A percentile compares a stretch with the other conserved stretches of the same genome.
These are phyloP conservation scores for Rhynchonycteris naso DNA, from an alignment of 2,797 vertebrate species.

Conservation along the genomic window DNA sequence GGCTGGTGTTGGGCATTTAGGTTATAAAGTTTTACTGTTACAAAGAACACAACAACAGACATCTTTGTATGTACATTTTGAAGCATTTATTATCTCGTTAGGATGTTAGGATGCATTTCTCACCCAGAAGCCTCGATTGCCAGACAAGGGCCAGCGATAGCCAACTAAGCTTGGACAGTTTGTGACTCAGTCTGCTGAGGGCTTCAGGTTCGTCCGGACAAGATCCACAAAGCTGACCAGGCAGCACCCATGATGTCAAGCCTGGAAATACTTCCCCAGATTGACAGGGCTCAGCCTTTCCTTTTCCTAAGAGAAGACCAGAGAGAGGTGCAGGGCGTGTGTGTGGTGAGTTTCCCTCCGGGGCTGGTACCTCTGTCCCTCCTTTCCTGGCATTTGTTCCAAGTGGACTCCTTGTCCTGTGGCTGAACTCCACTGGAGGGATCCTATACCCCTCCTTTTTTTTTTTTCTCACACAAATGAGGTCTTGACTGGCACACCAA, in stretches of 20 bases:
- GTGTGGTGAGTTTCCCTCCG: accelerated
- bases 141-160: background rate
- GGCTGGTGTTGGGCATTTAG: background rate
- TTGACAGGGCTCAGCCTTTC: background rate
- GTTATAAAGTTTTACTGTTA: background rate
- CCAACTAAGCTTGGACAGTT: background rate
- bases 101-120: background rate
- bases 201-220: background rate
- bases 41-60: background rate
- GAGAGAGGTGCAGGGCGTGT: accelerated
- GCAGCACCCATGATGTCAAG: background rate
- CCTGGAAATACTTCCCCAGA: background rate
- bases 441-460: too few species aligned
- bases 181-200: background rate
- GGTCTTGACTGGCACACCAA: background rate
- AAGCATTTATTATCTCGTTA: background rate
- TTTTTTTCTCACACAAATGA: background rate
- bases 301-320: background rate
- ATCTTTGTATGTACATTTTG: background rate
- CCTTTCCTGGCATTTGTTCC: background rate
- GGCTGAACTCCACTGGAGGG: background rate
- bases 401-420: background rate
- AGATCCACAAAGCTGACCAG: background rate
- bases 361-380: accelerated
- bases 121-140: background rate